phyloP scores from a whole-genome alignment of 2,797 vertebrate species.

The Macropus fuliginosus region DNA sequence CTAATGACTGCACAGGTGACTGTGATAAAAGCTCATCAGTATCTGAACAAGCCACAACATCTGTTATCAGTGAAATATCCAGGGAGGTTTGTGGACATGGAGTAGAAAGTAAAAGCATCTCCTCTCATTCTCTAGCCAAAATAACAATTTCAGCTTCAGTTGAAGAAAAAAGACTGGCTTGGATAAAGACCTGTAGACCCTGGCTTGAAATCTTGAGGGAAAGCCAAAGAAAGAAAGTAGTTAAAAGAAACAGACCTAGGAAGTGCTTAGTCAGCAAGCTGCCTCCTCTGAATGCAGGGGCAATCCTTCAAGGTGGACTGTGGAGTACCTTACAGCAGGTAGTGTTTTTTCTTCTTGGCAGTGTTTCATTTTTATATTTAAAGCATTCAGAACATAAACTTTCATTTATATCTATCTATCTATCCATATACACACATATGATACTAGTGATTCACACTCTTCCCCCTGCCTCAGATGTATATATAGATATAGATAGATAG shows the following conservation, averaged over 20 bases:
- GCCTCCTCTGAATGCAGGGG: constrained; percentile 84
- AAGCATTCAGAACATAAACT: not conserved
- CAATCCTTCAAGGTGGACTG: constrained; percentile 86
- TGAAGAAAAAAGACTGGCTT: constrained; percentile 90
- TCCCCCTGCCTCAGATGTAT: too few species aligned
- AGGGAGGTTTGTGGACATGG: constrained; percentile 32
- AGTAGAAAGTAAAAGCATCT: not conserved
- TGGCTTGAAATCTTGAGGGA: constrained; percentile 89
- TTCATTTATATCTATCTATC: not conserved
- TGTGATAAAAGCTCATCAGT: constrained; percentile 14
- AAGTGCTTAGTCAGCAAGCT: constrained; percentile 75
- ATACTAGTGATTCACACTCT: too few species aligned
- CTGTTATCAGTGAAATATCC: constrained; percentile 53
- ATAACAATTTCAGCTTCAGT: constrained; percentile 79
- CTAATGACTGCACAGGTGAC: not conserved
- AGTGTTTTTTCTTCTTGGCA: constrained; percentile 56
- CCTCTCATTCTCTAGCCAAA: constrained; percentile 31
- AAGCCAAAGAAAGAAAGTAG: constrained; percentile 84
- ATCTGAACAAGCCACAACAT: constrained; percentile 57
- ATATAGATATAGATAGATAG: too few species aligned
- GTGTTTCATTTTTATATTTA: not conserved
- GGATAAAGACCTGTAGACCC: constrained; percentile 90
- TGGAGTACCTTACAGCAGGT: constrained; percentile 91
- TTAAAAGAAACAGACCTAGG: constrained; percentile 72
- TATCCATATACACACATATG: too few species aligned